Base-by-base conservation (phyloP, 2,888 invertebrate genomes). In the Linnaemya vulpina region DNA sequence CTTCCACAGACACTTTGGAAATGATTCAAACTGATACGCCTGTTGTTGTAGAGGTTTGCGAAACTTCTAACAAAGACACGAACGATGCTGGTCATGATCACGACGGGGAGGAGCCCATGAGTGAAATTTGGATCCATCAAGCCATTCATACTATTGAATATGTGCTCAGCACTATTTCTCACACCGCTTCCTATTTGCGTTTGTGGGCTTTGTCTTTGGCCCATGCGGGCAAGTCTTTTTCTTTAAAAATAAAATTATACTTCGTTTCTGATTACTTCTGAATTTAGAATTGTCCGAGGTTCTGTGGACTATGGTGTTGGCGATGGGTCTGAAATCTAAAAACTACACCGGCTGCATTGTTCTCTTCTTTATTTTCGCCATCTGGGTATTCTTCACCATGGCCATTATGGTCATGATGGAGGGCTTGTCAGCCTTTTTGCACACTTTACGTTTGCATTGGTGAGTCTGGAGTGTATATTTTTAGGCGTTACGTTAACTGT, bases 361-460 rank as follows among this genome's bases (percentile, higher is more conserved):
- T 84, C 93, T 98, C 62, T 98, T 96, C 93, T 93, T 96, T 35
- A 95, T 98, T 65, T 99, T 99, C 93, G 96, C 95, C 86, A 95
- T 96, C 90, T 99, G 99, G 98, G 96, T 97, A 76, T 94, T 95
- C 75, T 95, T 99, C 87, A 99, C 99, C 0, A 94, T 99, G 67
- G 96, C 97, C 89, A 98, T 99, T 92, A 95, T 99, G 87, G 97
- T 99, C 86, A 95, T 99, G 91, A 99, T 99, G 99, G 99, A 99
- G 94, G 99, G 99, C 0, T 94, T 99, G n/a, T 99, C 99, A 15
- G 99, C 99, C 60, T 99, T 99, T 94, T 94, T 99, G 88, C 99
- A 99, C 92, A 99, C 99, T 0, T 94, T 99, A 89, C 97, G 99
- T 94, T 94, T 99, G 90, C 99, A 99, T 93, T 99, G 99, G 98